These are phyloP conservation scores for Galeruca laticollis DNA, from an alignment of 2,888 invertebrate genomes.

Conservation along the genomic window DNA sequence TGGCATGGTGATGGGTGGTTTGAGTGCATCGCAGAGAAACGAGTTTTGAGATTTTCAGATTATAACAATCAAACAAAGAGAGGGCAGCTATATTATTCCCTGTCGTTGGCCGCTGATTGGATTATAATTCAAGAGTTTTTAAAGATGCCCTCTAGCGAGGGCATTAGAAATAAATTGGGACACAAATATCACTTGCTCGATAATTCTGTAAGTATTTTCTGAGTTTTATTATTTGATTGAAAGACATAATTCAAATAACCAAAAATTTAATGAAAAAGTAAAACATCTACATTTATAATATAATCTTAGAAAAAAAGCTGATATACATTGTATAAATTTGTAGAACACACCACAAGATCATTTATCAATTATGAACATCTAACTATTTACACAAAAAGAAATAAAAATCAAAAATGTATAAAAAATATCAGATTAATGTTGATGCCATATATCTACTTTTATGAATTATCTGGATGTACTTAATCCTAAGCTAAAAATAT, in stretches of 20 bases:
- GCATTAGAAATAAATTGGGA: too few species aligned
- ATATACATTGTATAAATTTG: background rate
- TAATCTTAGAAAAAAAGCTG: conserved; percentile 9
- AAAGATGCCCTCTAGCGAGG: too few species aligned
- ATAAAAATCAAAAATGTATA: conserved; percentile 33
- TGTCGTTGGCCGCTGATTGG: too few species aligned
- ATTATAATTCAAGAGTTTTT: too few species aligned
- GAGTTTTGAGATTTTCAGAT: too few species aligned
- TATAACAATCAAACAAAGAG: too few species aligned
- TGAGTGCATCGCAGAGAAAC: too few species aligned
- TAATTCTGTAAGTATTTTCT: too few species aligned
- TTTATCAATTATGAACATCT: conserved; percentile 7
- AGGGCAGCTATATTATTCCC: too few species aligned
- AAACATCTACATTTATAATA: conserved; percentile 8
- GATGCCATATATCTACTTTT: conserved; percentile 12
- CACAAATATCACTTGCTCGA: too few species aligned
- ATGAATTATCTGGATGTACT: background rate
- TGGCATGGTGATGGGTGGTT: too few species aligned
- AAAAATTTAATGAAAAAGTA: conserved; percentile 14
- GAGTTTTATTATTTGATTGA: background rate
- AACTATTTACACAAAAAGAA: conserved; percentile 33
- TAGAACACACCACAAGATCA: background rate
- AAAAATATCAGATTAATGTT: conserved; percentile 34
- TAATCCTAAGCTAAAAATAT: background rate
- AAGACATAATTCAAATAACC: background rate